Conservation (phyloP, 1,140 invertebrate species). For the Pseudobourletiella spinata region DNA sequence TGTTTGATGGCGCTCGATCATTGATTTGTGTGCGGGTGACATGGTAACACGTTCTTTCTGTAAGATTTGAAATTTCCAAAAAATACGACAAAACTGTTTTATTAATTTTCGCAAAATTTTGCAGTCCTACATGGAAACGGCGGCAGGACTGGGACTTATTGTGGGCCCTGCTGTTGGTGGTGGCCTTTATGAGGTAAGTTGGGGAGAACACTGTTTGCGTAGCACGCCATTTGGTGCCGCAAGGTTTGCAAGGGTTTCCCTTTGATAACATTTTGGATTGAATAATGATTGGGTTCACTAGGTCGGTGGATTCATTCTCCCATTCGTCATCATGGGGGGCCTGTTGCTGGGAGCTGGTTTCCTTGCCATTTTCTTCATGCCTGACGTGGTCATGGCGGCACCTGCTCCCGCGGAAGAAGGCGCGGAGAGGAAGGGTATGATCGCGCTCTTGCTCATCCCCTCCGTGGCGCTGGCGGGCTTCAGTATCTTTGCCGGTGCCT, state of each 20-base stretch:
- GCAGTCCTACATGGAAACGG: constrained; percentile 79
- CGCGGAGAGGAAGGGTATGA: not conserved
- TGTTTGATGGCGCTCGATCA: too few species aligned
- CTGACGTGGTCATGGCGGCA: constrained; percentile 37
- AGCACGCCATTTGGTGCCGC: too few species aligned
- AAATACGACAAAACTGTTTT: too few species aligned
- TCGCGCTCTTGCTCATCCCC: constrained; percentile 52
- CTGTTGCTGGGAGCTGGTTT: constrained; percentile 64
- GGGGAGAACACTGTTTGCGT: too few species aligned
- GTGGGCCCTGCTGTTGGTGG: constrained; percentile 77
- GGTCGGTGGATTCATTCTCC: constrained; percentile 71
- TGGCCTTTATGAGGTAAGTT: constrained; percentile 63
- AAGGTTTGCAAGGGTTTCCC: too few species aligned
- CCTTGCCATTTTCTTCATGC: constrained; percentile 59
- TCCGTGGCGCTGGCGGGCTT: constrained; percentile 56
- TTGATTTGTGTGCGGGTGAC: too few species aligned
- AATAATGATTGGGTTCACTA: too few species aligned
- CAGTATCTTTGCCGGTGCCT: constrained; percentile 63
- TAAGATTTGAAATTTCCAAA: too few species aligned
- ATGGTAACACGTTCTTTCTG: too few species aligned
- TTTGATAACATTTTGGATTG: too few species aligned
- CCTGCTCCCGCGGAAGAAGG: not conserved
- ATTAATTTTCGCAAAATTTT: too few species aligned
- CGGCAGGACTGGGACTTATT: constrained; percentile 80
- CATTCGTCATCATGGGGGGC: constrained; percentile 72